These are phyloP conservation scores for Venturia canescens DNA, from an alignment of 1,140 invertebrate genomes.

Conservation along the genomic window DNA sequence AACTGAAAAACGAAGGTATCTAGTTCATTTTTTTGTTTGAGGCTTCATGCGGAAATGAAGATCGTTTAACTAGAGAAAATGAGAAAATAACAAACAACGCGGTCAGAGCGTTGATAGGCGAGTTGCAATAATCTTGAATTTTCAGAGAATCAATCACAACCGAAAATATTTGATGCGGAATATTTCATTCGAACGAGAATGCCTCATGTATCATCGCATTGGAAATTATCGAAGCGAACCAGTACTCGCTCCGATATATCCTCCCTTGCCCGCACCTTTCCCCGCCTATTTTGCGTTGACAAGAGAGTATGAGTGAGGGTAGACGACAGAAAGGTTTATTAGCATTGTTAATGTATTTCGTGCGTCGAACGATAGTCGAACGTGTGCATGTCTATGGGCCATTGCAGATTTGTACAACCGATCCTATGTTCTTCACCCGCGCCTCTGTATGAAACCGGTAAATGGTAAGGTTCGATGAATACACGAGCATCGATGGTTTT, in stretches of 20 bases:
- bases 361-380: conserved; percentile 37
- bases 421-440: conserved; percentile 40
- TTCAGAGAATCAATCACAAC: too few species aligned
- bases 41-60: too few species aligned
- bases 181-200: too few species aligned
- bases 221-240: conserved; percentile 57
- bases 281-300: conserved; percentile 48
- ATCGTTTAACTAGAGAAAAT: too few species aligned
- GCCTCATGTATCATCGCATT: conserved; percentile 43
- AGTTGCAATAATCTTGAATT: too few species aligned
- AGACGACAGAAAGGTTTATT: conserved; percentile 57
- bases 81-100: too few species aligned
- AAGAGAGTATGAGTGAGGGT: neutral
- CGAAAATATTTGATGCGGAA: too few species aligned
- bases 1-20: too few species aligned
- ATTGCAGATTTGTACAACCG: conserved; percentile 43
- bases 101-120: too few species aligned
- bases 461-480: conserved; percentile 46
- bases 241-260: conserved; percentile 56
- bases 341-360: conserved; percentile 61
- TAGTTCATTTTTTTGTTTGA: too few species aligned
- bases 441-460: neutral
- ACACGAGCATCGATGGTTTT: conserved; percentile 42
- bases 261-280: too few species aligned
- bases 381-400: neutral